Evolutionary conservation across 2,888 invertebrate species (phyloP), one percentile per base, ranked within the genome.

Genomic region (Hartigia nigra): DNA sequence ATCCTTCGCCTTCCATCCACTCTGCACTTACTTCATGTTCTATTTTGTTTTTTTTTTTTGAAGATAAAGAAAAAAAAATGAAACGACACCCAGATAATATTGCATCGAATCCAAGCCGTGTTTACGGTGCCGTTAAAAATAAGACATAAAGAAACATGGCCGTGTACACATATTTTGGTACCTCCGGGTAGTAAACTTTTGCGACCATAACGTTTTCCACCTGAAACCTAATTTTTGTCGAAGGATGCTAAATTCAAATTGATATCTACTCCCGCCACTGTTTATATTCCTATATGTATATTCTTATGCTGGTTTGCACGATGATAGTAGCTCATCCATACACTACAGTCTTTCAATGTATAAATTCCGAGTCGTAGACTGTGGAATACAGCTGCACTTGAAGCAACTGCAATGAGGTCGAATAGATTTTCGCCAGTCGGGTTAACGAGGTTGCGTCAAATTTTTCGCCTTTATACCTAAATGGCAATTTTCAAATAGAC

Each of bases 381-480:
- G 9, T 23, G 55, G 9, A 1, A 55, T 23, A 23, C 23, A 39
- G 14, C 0, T 14, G 39, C 23, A 23, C 23, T 23, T 23, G 55
- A 55, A 39, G 39, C 39, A 39, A 23, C 55, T 55, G 55, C 55
- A 55, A 55, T 9, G 55, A 23, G 55, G 23, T 55, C 55, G 23
- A 55, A 55, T 74, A 36, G 76, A 34, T 77, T 76, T 74, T 78
- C 31, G 76, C 55, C 39, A 14, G 82, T 82, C 83, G 85, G 85
- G 85, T 86, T 87, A 86, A 84, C 85, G 81, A 82, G 79, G 79
- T 79, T 78, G 80, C 76, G 55, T 23, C 55, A 55, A 55, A 14
- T 23, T 55, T 23, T 55, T 23, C 55, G 5, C 23, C 23, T 55
- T 23, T 23, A 55, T 55, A 55, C 23, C 23, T 9, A 55, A 14